A percentile compares a stretch with the other conserved stretches of the same genome.
phyloP scores from a whole-genome alignment of 2,888 invertebrate species.

The Epiblema foenella region DNA sequence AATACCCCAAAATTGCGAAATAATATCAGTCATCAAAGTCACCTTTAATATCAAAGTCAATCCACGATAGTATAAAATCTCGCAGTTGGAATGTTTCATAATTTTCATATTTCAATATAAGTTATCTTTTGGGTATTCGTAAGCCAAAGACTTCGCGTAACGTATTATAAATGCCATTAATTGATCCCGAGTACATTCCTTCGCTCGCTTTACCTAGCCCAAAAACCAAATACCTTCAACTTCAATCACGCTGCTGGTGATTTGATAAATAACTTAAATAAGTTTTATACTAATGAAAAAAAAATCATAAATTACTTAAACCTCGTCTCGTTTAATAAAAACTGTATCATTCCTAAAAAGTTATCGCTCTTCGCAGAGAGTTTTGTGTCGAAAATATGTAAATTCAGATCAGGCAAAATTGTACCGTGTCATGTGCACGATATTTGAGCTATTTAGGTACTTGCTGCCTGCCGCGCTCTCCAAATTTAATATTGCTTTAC shows the following conservation, averaged over 20 bases:
- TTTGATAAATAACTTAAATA: background rate
- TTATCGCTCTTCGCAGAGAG: background rate
- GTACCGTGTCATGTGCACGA: background rate
- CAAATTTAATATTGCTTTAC: constrained; percentile 8
- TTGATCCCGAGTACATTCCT: background rate
- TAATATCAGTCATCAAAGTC: background rate
- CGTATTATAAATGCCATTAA: constrained; percentile 2
- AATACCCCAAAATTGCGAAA: background rate
- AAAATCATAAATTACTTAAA: background rate
- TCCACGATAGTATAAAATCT: background rate
- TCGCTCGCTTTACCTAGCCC: background rate
- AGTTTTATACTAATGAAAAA: no score
- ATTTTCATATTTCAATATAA: background rate
- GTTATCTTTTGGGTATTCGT: background rate
- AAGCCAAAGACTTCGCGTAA: background rate
- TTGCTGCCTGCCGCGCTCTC: background rate
- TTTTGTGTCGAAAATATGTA: background rate
- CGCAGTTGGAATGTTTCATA: background rate
- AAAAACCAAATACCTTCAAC: background rate
- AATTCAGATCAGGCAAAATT: background rate
- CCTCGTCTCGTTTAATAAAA: background rate
- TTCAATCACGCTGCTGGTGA: background rate
- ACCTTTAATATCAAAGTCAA: background rate
- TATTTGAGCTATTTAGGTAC: constrained; percentile 6
- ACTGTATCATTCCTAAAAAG: constrained; percentile 2